Percentiles rank a stretch among this genome's conserved stretches.
Conservation (phyloP, 2,113 vertebrate species). For the Lanius collurio region DNA sequence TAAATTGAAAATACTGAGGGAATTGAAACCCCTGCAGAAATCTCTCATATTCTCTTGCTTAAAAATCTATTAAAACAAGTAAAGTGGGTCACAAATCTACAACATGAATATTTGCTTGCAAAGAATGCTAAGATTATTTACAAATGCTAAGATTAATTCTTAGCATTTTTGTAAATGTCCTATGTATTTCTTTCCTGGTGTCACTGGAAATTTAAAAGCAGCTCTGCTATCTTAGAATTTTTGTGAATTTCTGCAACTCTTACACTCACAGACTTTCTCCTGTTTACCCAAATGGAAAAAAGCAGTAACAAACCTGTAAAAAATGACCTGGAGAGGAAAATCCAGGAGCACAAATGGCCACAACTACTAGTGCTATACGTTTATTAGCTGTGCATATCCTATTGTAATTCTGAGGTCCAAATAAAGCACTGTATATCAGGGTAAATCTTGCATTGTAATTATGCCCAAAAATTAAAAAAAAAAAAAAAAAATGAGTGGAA, state of each 20-base stretch:
- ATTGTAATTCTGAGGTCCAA: neutral
- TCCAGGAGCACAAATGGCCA: neutral
- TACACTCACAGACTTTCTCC: neutral
- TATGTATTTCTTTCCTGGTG: neutral
- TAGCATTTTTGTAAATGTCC: neutral
- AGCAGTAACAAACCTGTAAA: neutral
- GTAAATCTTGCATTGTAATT: neutral
- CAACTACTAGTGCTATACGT: neutral
- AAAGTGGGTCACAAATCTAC: neutral
- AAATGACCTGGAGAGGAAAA: neutral
- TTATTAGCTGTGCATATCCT: neutral
- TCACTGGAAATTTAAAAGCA: neutral
- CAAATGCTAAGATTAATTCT: neutral
- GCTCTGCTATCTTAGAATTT: neutral
- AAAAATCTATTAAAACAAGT: neutral
- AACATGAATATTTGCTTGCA: neutral
- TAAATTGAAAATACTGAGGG: neutral
- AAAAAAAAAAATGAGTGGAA: accelerated
- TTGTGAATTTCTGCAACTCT: neutral
- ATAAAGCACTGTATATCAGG: neutral
- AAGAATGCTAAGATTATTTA: neutral
- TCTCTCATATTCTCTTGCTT: neutral
- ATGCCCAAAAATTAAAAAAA: neutral
- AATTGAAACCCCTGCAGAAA: neutral
- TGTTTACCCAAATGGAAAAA: neutral